phyloP scores from a whole-genome alignment of 2,888 invertebrate species.

The Lasius platythorax region DNA sequence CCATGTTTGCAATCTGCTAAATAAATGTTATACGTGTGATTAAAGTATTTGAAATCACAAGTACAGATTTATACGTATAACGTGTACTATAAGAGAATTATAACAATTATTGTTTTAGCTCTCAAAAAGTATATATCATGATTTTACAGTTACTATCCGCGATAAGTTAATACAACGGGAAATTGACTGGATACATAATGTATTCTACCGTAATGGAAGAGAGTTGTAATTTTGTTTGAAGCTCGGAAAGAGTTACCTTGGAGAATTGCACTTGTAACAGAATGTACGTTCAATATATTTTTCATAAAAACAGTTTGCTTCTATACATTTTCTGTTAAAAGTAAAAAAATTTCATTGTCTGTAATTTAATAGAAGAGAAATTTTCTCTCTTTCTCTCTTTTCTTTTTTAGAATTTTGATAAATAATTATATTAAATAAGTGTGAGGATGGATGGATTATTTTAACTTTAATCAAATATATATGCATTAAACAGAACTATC shows the following conservation, averaged over 20 bases:
- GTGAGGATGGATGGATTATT: neutral
- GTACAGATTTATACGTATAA: neutral
- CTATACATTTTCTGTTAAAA: neutral
- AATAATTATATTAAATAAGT: conserved; percentile 30
- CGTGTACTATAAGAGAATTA: neutral
- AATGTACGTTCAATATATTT: conserved; percentile 33
- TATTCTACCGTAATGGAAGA: conserved; percentile 22
- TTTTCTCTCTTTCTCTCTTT: conserved; percentile 3
- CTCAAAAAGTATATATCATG: neutral
- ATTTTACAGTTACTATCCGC: neutral
- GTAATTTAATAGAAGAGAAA: conserved; percentile 8
- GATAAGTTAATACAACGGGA: conserved; percentile 12
- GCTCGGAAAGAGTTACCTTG: conserved; percentile 17
- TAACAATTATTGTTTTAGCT: neutral
- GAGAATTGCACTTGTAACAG: neutral
- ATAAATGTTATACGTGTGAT: neutral
- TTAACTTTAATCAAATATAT: conserved; percentile 28
- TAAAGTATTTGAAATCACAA: neutral
- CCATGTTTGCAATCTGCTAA: neutral
- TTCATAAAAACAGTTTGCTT: conserved; percentile 20
- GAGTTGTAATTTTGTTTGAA: conserved; percentile 31
- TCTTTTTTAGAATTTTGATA: neutral
- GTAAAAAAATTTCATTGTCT: neutral
- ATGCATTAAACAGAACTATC: conserved; percentile 15
- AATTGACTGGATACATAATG: conserved; percentile 13